Evolutionary conservation across 1,140 invertebrate genomes (phyloP), one percentile per base, ranked within the genome.

Genomic region (Bombus ignitus): DNA sequence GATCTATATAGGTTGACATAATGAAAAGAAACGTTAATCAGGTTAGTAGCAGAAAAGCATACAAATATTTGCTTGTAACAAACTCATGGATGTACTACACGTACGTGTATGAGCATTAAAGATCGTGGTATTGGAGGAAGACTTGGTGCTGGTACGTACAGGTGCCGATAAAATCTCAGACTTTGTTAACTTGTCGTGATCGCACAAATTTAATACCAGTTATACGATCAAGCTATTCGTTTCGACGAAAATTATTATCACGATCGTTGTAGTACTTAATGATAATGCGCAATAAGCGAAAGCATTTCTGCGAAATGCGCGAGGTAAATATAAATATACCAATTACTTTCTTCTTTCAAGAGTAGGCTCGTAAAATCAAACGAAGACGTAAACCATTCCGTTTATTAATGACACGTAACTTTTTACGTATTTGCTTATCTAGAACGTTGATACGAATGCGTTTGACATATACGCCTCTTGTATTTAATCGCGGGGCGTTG

Each of bases 391-490:
- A n/a, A 62, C 2, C 28, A n/a, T 1, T 62, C 28, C 12, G 2
- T 59, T 59, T 59, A 4, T 57, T 37, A 37, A 76, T 22, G n/a
- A n/a, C 5, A 25, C 2, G 35, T 76, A 13, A n/a, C 73, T 74
- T 37, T 81, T 35, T 13, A 18, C 28, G 39, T 25, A 37, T 37
- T 22, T 22, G 22, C 22, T 82, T 82, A 82, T 82, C 81, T 82
- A 18, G 10, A 12, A 4, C 57, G 35, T 22, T 0, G 74, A 83
- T 78, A 76, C 13, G 47, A 22, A n/a, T n/a, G 18, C n/a, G 15
- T 53, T 39, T 3, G 5, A 13, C 18, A n/a, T 37, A 25, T 32
- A 90, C 85, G 88, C 89, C 88, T 85, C 74, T 85, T 75, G 47
- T 70, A 25, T 85, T 47, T 39, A 37, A 87, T 47, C n/a, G 10